Evolutionary conservation across 2,888 invertebrate genomes (phyloP).

Genomic region (Phytoseiulus persimilis): DNA sequence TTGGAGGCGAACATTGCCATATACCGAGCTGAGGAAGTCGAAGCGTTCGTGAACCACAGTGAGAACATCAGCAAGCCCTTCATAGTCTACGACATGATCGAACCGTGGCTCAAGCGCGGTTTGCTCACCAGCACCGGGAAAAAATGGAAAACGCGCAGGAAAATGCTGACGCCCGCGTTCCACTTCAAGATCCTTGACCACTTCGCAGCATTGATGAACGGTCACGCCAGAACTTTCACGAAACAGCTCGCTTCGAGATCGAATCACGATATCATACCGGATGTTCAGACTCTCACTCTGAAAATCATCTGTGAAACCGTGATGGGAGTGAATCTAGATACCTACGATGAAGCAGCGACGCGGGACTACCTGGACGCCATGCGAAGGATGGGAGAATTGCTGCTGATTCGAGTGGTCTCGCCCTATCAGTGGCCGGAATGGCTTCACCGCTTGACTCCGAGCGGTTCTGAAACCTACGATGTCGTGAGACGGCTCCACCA

Average conservation of each 20-base stretch:
- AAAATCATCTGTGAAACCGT: constrained; percentile 46
- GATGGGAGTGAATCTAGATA: constrained; percentile 46
- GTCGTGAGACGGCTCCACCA: constrained; percentile 58
- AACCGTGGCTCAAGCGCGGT: constrained; percentile 11
- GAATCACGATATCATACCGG: constrained; percentile 42
- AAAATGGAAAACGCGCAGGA: not conserved
- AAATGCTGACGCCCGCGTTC: constrained; percentile 14
- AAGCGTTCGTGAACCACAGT: constrained; percentile 12
- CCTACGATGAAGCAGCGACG: constrained; percentile 42
- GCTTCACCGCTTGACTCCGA: constrained; percentile 57
- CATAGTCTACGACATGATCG: not conserved
- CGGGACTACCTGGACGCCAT: constrained; percentile 42
- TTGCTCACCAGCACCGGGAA: not conserved
- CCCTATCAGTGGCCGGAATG: constrained; percentile 57
- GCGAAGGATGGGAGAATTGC: constrained; percentile 51
- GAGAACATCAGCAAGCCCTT: constrained; percentile 8
- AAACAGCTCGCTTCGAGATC: not conserved
- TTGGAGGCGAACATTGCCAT: not conserved
- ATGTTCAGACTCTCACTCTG: constrained; percentile 45
- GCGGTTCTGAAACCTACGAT: constrained; percentile 57
- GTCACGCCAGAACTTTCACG: not conserved
- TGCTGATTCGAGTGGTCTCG: constrained; percentile 48
- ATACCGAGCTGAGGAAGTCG: constrained; percentile 6
- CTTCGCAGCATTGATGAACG: constrained; percentile 6
- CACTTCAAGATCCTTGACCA: constrained; percentile 6